phyloP scores from a whole-genome alignment of 2,113 vertebrate genomes.

The Plecturocebus donacophilus region DNA sequence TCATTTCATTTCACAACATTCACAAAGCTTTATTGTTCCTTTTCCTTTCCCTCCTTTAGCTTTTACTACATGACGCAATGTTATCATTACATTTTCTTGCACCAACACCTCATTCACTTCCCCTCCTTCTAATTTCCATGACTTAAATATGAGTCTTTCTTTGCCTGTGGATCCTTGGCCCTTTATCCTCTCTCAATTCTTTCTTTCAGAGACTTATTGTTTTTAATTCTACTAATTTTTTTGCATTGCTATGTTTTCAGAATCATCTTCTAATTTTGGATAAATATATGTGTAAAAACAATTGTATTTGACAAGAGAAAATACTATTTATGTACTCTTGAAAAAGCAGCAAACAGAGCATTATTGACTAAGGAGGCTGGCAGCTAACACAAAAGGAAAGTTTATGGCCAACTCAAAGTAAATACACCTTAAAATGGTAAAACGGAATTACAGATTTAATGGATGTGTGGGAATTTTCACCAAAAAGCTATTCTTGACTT shows the following conservation, averaged over 20 bases:
- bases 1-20: background rate
- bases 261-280: background rate
- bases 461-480: background rate
- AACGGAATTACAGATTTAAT: background rate
- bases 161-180: background rate
- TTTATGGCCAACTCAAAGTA: background rate
- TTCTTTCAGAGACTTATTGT: background rate
- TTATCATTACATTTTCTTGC: background rate
- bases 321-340: background rate
- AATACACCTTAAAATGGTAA: background rate
- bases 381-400: background rate
- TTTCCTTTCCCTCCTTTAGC: background rate
- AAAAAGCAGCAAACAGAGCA: background rate
- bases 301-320: background rate
- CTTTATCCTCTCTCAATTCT: background rate
- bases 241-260: background rate
- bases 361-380: background rate
- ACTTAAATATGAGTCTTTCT: no score
- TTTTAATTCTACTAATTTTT: background rate
- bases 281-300: background rate
- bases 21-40: background rate
- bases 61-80: background rate
- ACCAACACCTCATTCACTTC: background rate
- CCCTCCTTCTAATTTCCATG: background rate
- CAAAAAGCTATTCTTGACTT: background rate